phyloP scores from a whole-genome alignment of 2,113 vertebrate species.

The Seriola aureovittata region DNA sequence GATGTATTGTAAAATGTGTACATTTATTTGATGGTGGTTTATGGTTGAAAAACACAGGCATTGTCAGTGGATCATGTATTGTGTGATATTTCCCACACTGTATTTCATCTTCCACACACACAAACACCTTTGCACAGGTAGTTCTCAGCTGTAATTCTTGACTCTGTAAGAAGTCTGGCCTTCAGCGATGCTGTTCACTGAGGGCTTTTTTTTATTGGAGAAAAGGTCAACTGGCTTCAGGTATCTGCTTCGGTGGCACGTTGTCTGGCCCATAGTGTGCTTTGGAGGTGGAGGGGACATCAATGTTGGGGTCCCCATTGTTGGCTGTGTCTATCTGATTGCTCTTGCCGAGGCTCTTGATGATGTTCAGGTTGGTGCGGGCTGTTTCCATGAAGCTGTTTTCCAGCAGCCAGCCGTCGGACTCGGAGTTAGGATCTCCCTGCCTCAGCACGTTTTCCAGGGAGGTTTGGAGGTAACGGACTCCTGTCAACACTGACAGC shows the following conservation, averaged over 20 bases:
- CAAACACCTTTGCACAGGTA: neutral
- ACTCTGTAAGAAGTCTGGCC: neutral
- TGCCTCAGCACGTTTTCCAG: slow-evolving; percentile 88
- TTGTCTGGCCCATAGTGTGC: slow-evolving; percentile 87
- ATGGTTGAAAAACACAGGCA: too few species aligned
- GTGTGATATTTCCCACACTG: neutral
- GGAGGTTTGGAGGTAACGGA: slow-evolving; percentile 92
- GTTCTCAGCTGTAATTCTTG: neutral
- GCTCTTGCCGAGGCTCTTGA: slow-evolving; percentile 89
- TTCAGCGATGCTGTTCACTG: neutral
- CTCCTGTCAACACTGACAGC: slow-evolving; percentile 89
- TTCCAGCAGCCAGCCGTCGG: slow-evolving; percentile 91
- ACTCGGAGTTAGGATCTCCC: slow-evolving; percentile 87
- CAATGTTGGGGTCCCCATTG: slow-evolving; percentile 86
- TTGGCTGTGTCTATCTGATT: slow-evolving; percentile 86
- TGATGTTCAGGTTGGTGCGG: slow-evolving; percentile 87
- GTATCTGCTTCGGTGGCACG: slow-evolving; percentile 77
- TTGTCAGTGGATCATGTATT: neutral
- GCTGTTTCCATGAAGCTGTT: slow-evolving; percentile 90
- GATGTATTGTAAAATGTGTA: neutral
- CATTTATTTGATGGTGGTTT: neutral
- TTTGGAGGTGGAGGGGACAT: slow-evolving; percentile 82
- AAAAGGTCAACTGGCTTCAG: slow-evolving; percentile 70
- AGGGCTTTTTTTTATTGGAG: neutral
- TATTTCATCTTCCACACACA: neutral